Conservation (phyloP, 1,140 invertebrate genomes). For the Gonatopus flavifemur region DNA sequence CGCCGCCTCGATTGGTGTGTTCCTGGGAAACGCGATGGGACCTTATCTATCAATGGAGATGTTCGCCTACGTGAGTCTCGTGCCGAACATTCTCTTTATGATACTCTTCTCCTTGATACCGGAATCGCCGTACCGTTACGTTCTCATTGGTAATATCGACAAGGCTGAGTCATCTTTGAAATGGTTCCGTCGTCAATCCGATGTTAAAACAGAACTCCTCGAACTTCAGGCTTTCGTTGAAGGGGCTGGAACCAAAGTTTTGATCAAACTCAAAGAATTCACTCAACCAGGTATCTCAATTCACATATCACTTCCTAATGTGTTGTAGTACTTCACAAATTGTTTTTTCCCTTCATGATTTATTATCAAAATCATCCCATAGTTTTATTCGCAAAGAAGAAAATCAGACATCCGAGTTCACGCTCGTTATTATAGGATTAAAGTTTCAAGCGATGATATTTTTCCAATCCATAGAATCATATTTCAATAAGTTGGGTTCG, state of each 20-base stretch:
- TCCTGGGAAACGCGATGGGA: constrained; percentile 50
- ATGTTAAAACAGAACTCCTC: constrained; percentile 45
- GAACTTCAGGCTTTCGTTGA: constrained; percentile 47
- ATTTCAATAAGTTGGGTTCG: too few species aligned
- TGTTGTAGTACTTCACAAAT: not conserved
- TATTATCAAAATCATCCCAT: not conserved
- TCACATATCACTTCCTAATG: not conserved
- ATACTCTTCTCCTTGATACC: constrained; percentile 57
- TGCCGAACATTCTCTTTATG: constrained; percentile 53
- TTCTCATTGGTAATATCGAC: constrained; percentile 34
- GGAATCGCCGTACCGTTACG: constrained; percentile 59
- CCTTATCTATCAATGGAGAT: constrained; percentile 46
- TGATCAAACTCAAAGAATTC: constrained; percentile 41
- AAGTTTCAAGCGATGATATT: not conserved
- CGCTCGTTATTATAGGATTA: not conserved
- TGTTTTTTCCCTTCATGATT: not conserved
- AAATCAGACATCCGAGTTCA: not conserved
- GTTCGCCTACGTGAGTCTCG: constrained; percentile 45
- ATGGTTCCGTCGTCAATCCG: constrained; percentile 42
- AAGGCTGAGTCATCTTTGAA: constrained; percentile 49
- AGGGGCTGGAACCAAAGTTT: constrained; percentile 23
- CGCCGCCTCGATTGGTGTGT: constrained; percentile 50
- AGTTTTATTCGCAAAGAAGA: not conserved
- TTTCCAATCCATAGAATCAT: too few species aligned
- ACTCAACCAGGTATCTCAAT: constrained; percentile 30